phyloP scores from a whole-genome alignment of 2,888 invertebrate species.

The Stenotaenia linearis region DNA sequence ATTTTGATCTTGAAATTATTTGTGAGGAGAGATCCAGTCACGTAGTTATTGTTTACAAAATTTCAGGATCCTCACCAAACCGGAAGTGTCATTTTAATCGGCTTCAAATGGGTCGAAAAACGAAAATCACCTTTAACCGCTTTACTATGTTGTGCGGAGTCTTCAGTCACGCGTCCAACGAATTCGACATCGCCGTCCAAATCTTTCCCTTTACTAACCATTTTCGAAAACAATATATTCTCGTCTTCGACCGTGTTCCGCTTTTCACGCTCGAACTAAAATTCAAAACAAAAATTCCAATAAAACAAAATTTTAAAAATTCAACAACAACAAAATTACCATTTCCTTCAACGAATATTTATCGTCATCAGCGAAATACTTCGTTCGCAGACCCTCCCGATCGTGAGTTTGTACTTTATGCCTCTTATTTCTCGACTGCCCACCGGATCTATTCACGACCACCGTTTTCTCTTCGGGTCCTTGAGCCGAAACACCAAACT shows the following conservation, averaged over 20 bases:
- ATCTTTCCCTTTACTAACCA: conserved; percentile 55
- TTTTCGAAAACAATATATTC: conserved; percentile 69
- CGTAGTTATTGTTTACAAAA: too few species aligned
- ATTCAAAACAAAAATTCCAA: conserved; percentile 30
- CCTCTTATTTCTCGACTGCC: conserved; percentile 41
- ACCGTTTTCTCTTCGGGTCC: conserved; percentile 38
- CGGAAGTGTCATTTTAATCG: too few species aligned
- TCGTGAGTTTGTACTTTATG: conserved; percentile 59
- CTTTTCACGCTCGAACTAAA: conserved; percentile 60
- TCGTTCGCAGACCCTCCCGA: conserved; percentile 62
- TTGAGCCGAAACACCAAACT: background rate
- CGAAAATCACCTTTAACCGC: conserved; percentile 41
- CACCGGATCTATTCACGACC: conserved; percentile 30
- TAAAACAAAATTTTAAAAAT: conserved; percentile 27
- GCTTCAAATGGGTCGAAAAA: too few species aligned
- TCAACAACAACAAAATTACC: conserved; percentile 46
- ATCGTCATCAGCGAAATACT: conserved; percentile 87
- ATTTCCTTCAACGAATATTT: conserved; percentile 76
- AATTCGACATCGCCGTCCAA: background rate
- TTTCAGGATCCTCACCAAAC: too few species aligned
- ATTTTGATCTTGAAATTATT: too few species aligned
- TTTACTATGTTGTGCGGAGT: background rate
- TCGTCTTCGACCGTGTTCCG: conserved; percentile 71
- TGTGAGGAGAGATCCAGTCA: too few species aligned
- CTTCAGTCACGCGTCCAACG: background rate